Evolutionary conservation across 2,888 invertebrate genomes (phyloP).

Genomic region (Callyntrura guangdongensis): DNA sequence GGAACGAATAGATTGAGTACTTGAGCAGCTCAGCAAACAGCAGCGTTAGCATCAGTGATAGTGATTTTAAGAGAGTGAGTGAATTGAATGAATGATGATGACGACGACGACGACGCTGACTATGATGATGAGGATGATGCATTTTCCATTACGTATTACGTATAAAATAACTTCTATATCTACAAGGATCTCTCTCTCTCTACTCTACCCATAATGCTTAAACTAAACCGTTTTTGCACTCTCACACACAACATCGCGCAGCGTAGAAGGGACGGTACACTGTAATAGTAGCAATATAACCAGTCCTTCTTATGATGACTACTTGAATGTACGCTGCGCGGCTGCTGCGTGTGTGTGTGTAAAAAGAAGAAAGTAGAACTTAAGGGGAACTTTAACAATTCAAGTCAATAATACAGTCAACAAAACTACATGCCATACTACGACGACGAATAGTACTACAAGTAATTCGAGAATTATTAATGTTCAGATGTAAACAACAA

Average conservation of each 20-base stretch:
- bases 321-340: neutral
- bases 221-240: neutral
- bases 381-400: slow-evolving; percentile 80
- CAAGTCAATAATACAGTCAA: neutral
- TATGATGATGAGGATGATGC: slow-evolving; percentile 2
- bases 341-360: neutral
- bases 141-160: slow-evolving; percentile 41
- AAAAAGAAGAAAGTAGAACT: slow-evolving; percentile 85
- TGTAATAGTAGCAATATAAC: neutral
- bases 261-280: neutral
- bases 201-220: slow-evolving; percentile 16
- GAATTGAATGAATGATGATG: neutral
- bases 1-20: neutral
- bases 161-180: neutral
- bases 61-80: slow-evolving; percentile 55
- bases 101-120: neutral
- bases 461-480: too few relatives aligned
- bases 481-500: too few relatives aligned
- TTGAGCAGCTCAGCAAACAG: neutral
- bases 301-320: neutral
- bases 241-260: neutral
- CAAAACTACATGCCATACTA: slow-evolving; percentile 17
- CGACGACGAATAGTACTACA: neutral
- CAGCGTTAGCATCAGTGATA: slow-evolving; percentile 27
- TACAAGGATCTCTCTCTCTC: neutral